Evolutionary conservation across 2,113 vertebrate genomes (phyloP).

Genomic region (Delphinus delphis): DNA sequence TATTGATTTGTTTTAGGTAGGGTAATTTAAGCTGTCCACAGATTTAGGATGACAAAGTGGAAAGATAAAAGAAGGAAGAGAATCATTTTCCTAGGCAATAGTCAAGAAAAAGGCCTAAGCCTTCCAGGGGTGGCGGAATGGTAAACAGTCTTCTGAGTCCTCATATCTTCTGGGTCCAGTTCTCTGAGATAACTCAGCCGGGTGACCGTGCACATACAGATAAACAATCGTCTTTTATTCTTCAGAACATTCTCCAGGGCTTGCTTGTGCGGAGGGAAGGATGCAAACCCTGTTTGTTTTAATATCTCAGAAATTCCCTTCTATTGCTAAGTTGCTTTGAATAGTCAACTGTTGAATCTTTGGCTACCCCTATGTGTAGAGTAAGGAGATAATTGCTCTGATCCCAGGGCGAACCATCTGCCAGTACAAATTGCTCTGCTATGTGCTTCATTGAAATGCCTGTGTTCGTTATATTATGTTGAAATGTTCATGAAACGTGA

Average conservation of each 20-base stretch:
- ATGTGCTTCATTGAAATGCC: constrained; percentile 66
- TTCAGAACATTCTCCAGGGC: neutral
- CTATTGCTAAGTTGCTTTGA: constrained; percentile 47
- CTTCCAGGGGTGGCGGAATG: too few species aligned
- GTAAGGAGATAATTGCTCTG: constrained; percentile 72
- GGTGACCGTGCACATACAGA: neutral
- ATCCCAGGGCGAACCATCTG: constrained; percentile 76
- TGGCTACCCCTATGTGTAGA: constrained; percentile 53
- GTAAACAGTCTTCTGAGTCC: neutral
- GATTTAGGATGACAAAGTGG: neutral
- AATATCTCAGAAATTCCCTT: constrained; percentile 35
- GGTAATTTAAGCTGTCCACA: neutral
- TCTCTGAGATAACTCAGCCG: neutral
- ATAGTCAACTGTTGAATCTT: constrained; percentile 63
- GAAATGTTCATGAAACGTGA: constrained; percentile 65
- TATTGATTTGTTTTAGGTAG: neutral
- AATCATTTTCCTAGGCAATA: neutral
- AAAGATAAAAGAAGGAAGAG: neutral
- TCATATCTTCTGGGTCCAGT: neutral
- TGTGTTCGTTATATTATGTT: constrained; percentile 62
- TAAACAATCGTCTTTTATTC: neutral
- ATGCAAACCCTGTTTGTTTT: neutral
- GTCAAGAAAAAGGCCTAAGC: neutral
- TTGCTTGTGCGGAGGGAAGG: neutral
- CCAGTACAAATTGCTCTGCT: constrained; percentile 73